These are phyloP conservation scores for Xestoiulus laeticollis DNA, from an alignment of 2,888 invertebrate species.

Conservation along the genomic window DNA sequence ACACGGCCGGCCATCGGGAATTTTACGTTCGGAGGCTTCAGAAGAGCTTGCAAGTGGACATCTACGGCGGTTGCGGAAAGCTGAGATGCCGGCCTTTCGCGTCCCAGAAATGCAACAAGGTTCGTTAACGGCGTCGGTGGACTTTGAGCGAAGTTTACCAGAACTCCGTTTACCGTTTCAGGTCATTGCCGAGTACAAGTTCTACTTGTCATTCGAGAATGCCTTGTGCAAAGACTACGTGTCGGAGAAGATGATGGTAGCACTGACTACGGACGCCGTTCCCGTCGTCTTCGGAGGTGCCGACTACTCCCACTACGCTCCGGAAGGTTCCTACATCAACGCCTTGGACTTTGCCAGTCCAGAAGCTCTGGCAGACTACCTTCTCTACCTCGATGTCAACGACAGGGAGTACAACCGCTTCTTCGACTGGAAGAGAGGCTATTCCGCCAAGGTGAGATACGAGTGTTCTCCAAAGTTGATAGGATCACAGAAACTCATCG, in stretches of 20 bases:
- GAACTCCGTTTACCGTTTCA: too few relatives aligned
- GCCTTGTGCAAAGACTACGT: conserved; percentile 61
- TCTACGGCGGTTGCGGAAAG: conserved; percentile 59
- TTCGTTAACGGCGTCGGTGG: not conserved
- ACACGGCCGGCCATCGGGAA: conserved; percentile 57
- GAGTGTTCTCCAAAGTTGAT: too few relatives aligned
- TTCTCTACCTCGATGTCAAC: conserved; percentile 59
- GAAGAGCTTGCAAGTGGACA: conserved; percentile 58
- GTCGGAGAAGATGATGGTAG: conserved; percentile 60
- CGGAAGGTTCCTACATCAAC: conserved; percentile 61
- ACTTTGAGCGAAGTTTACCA: too few relatives aligned
- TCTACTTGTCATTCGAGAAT: conserved; percentile 61
- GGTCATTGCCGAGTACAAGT: conserved; percentile 58
- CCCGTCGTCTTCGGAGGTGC: conserved; percentile 61
- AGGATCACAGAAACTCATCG: too few relatives aligned
- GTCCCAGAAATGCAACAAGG: conserved; percentile 3
- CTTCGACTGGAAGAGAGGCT: conserved; percentile 57
- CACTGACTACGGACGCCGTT: conserved; percentile 59
- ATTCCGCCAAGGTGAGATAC: conserved; percentile 56
- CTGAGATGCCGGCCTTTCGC: conserved; percentile 54
- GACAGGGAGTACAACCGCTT: conserved; percentile 57
- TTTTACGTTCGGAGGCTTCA: conserved; percentile 57
- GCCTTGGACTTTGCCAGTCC: conserved; percentile 60
- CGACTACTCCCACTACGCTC: conserved; percentile 60
- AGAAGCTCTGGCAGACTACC: conserved; percentile 59